Conservation (phyloP, 1,140 invertebrate genomes). For the Drosophila setifemur region DNA sequence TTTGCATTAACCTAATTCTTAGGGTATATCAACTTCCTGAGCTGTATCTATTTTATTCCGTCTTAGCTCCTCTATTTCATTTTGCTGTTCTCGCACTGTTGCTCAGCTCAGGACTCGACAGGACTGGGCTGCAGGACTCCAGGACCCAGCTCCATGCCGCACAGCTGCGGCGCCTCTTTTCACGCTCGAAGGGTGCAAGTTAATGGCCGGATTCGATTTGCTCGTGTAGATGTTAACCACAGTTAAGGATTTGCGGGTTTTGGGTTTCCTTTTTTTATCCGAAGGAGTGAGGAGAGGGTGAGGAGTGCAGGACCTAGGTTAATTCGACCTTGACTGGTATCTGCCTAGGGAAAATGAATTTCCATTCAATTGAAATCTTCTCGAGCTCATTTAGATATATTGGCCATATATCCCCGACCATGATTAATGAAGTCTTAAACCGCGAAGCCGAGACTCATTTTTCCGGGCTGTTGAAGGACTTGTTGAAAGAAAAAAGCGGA, state of each 20-base stretch:
- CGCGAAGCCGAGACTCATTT: slow-evolving; percentile 59
- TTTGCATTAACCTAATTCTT: no score
- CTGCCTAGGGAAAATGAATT: slow-evolving; percentile 7
- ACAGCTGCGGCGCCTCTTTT: slow-evolving; percentile 46
- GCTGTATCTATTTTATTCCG: not conserved
- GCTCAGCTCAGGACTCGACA: slow-evolving; percentile 27
- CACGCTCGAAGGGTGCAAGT: slow-evolving; percentile 48
- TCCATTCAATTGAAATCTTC: slow-evolving; percentile 21
- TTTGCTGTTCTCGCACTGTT: slow-evolving; percentile 43
- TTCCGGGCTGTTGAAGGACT: slow-evolving; percentile 38
- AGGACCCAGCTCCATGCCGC: slow-evolving; percentile 1
- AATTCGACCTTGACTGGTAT: slow-evolving; percentile 35
- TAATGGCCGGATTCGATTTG: slow-evolving; percentile 53
- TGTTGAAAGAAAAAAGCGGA: no score
- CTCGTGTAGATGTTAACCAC: slow-evolving; percentile 45
- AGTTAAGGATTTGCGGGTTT: slow-evolving; percentile 36
- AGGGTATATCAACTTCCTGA: slow-evolving; percentile 8
- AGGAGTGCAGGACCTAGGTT: slow-evolving; percentile 18
- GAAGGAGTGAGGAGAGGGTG: not conserved
- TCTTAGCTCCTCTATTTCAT: slow-evolving; percentile 14
- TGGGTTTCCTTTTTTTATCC: slow-evolving; percentile 16
- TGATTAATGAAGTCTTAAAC: slow-evolving; percentile 66
- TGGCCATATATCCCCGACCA: not conserved
- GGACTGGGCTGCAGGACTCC: slow-evolving; percentile 18
- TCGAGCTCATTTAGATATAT: not conserved